Conservation (phyloP, 2,113 vertebrate species). For the Talpa occidentalis region DNA sequence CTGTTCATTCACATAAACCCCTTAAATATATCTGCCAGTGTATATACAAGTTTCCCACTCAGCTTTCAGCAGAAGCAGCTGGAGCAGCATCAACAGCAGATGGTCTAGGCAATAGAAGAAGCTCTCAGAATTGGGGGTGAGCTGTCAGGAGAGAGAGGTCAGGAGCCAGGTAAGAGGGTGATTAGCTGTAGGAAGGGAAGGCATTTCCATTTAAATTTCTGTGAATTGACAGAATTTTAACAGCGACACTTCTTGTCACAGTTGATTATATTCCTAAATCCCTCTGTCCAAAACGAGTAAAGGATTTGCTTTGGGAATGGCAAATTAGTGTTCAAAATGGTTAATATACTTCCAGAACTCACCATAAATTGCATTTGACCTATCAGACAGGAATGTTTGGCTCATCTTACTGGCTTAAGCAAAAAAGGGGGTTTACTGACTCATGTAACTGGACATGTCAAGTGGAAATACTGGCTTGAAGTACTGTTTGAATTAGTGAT, state of each 20-base stretch:
- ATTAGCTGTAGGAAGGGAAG: neutral
- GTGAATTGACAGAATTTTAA: neutral
- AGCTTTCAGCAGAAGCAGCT: conserved; percentile 6
- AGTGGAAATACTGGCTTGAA: neutral
- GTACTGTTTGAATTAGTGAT: neutral
- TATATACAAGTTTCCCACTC: neutral
- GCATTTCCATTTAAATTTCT: neutral
- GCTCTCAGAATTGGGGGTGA: neutral
- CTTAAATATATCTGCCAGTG: neutral
- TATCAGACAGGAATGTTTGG: neutral
- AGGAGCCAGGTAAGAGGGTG: neutral
- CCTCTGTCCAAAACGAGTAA: neutral
- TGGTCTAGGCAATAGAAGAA: neutral
- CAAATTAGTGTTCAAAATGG: neutral
- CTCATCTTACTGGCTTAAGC: neutral
- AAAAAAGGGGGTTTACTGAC: neutral
- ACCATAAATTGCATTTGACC: neutral
- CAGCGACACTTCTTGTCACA: neutral
- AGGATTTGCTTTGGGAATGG: neutral
- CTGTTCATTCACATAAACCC: conserved; percentile 12
- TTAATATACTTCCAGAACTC: neutral
- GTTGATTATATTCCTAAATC: neutral
- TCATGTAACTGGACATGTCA: neutral
- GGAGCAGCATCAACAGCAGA: neutral
- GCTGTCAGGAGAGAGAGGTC: neutral